Conservation (phyloP, 2,113 vertebrate species). For the Alligator sinensis region DNA sequence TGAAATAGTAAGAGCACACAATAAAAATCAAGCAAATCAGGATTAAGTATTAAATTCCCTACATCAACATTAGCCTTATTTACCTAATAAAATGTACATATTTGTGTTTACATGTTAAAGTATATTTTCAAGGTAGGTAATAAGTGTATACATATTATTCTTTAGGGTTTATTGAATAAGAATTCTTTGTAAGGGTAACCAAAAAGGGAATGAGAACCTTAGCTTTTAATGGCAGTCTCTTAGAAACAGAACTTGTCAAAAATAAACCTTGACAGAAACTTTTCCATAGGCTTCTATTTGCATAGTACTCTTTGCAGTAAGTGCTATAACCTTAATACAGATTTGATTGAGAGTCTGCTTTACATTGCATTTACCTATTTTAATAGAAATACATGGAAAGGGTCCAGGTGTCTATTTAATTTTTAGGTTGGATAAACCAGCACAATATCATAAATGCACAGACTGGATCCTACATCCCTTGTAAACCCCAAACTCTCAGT, state of each 20-base stretch:
- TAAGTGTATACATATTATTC: background rate
- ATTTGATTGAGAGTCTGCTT: background rate
- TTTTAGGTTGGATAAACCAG: background rate
- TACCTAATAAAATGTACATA: background rate
- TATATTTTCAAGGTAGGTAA: background rate
- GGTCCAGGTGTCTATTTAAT: background rate
- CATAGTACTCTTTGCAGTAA: background rate
- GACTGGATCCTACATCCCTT: background rate
- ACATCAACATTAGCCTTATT: background rate
- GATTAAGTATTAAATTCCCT: accelerated
- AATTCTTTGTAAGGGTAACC: background rate
- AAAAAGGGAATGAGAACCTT: background rate
- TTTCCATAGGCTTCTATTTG: background rate
- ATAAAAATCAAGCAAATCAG: background rate
- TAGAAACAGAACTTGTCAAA: background rate
- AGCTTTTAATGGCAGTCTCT: background rate
- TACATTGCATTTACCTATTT: background rate
- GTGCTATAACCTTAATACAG: background rate
- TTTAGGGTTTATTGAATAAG: background rate
- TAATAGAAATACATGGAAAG: background rate
- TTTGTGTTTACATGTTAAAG: accelerated
- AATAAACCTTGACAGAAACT: background rate
- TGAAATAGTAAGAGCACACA: accelerated
- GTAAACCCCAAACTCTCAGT: background rate
- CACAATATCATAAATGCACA: background rate